phyloP scores from a whole-genome alignment of 2,797 vertebrate genomes.

The Sus cebifrons region DNA sequence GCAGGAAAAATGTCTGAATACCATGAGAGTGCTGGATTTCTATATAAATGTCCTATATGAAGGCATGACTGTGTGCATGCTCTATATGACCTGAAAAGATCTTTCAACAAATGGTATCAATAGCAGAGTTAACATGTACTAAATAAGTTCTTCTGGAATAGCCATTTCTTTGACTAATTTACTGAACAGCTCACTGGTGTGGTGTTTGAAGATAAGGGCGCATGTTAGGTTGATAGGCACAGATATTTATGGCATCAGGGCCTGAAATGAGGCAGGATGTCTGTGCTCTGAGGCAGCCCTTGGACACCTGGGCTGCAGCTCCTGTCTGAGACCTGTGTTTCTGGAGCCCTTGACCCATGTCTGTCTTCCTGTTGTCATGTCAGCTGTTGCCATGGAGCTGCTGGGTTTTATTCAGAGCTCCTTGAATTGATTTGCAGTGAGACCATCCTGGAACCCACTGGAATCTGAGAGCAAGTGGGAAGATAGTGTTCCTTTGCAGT shows the following conservation, averaged over 20 bases:
- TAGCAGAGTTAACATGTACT: not conserved
- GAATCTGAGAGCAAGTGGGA: not conserved
- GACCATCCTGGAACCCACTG: not conserved
- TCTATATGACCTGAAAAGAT: not conserved
- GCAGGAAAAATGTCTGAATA: conserved; percentile 75
- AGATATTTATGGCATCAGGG: conserved; percentile 17
- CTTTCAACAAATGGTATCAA: not conserved
- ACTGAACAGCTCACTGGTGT: rapidly evolving
- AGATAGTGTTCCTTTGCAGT: not conserved
- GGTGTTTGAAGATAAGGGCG: not conserved
- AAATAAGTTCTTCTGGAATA: conserved; percentile 26
- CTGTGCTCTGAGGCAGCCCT: not conserved
- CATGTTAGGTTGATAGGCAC: not conserved
- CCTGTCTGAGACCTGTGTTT: rapidly evolving
- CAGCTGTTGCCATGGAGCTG: too few species aligned
- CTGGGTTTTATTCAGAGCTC: not conserved
- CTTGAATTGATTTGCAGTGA: not conserved
- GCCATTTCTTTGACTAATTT: conserved; percentile 3
- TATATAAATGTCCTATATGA: not conserved
- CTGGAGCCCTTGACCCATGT: not conserved
- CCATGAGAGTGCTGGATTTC: conserved; percentile 64
- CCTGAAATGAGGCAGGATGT: not conserved
- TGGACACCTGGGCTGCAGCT: not conserved
- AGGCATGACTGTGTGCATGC: not conserved
- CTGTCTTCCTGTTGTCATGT: not conserved